Evolutionary conservation across 2,113 vertebrate species (phyloP).

Genomic region (Tupaia tana): DNA sequence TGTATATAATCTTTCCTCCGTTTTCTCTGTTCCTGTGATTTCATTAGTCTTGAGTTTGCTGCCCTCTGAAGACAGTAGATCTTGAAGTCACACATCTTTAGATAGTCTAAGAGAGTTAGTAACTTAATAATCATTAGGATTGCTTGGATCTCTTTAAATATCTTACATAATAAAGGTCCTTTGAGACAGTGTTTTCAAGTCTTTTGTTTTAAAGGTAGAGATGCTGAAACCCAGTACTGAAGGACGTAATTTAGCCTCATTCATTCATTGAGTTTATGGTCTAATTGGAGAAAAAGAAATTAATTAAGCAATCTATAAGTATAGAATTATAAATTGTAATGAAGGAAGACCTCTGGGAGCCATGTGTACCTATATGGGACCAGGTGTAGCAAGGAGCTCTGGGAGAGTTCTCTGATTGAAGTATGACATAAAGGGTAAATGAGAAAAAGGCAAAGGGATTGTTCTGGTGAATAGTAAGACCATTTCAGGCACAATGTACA

Average conservation of each 20-base stretch:
- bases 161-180: neutral
- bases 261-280: neutral
- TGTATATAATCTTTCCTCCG: neutral
- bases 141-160: slow-evolving; percentile 15
- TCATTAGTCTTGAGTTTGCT: neutral
- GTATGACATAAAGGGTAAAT: neutral
- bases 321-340: neutral
- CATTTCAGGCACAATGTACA: neutral
- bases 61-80: neutral
- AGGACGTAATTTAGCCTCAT: neutral
- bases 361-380: neutral
- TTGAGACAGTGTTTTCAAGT: neutral
- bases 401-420: neutral
- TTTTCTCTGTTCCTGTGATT: neutral
- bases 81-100: neutral
- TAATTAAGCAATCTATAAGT: neutral
- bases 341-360: neutral
- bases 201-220: neutral
- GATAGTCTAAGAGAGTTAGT: neutral
- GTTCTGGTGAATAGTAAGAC: neutral
- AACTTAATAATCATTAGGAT: neutral
- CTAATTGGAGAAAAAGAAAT: neutral
- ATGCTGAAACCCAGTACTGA: neutral
- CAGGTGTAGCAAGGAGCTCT: neutral
- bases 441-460: neutral